Evolutionary conservation across 37 sponge, comb jelly and placozoan species (phyloP).

Genomic region (Amphimedon queenslandica): DNA sequence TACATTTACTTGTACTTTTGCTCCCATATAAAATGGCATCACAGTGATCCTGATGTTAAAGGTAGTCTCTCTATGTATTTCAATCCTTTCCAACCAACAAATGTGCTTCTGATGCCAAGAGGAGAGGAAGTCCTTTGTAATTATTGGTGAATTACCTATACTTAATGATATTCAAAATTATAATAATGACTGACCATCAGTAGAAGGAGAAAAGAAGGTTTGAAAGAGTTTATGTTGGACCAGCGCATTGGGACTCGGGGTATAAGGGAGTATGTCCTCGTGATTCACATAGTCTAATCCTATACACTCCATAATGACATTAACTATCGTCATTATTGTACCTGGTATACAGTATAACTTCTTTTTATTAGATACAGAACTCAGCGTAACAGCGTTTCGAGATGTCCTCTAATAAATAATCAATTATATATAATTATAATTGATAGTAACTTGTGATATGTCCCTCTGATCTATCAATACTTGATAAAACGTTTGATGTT

Average conservation of each 20-base stretch:
- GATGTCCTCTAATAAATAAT: too few species aligned
- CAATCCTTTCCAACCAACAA: conserved; percentile 75
- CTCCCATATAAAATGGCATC: conserved; percentile 96
- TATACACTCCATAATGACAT: neutral
- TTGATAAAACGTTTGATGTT: conserved; percentile 76
- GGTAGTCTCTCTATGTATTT: conserved; percentile 87
- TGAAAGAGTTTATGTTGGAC: conserved; percentile 85
- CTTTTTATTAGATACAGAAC: neutral
- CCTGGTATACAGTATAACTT: neutral
- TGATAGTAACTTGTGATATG: too few species aligned
- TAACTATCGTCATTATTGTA: neutral
- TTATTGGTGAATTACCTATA: neutral
- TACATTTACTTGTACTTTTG: too few species aligned
- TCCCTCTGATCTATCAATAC: conserved; percentile 88
- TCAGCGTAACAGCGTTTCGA: too few species aligned
- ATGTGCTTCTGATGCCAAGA: conserved; percentile 52
- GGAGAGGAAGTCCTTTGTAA: neutral
- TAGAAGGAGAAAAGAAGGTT: conserved; percentile 58
- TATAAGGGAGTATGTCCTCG: conserved; percentile 92
- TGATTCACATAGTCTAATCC: conserved; percentile 96
- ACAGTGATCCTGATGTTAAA: conserved; percentile 84
- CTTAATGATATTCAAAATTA: neutral
- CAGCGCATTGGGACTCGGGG: conserved; percentile 48
- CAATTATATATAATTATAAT: too few species aligned
- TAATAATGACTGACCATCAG: neutral